Conservation (phyloP, 1,140 invertebrate species). For the Holotrichia oblita region DNA sequence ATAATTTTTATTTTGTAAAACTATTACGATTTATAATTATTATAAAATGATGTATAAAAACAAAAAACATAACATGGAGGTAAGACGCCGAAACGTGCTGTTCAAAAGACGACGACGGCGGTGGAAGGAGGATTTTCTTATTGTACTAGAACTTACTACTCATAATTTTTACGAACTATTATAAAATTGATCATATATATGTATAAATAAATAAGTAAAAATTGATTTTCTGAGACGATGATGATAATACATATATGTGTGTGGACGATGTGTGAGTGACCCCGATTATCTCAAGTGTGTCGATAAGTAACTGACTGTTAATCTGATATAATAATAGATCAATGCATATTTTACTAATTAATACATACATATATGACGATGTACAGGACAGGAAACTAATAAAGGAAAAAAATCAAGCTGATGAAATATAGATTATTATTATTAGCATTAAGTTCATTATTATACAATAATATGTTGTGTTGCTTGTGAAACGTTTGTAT, state of each 20-base stretch:
- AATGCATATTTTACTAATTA: conserved; percentile 3
- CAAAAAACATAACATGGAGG: too few relatives aligned
- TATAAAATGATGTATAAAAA: too few relatives aligned
- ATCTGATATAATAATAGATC: background rate
- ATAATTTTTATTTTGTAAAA: background rate
- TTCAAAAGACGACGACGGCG: background rate
- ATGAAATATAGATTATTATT: background rate
- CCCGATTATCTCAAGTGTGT: background rate
- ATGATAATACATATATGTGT: too few relatives aligned
- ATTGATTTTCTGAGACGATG: too few relatives aligned
- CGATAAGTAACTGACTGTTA: background rate
- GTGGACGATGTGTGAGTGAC: too few relatives aligned
- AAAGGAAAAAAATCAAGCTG: background rate
- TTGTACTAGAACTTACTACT: background rate
- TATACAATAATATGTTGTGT: background rate
- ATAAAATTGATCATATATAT: too few relatives aligned
- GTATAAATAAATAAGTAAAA: too few relatives aligned
- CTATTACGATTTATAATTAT: too few relatives aligned
- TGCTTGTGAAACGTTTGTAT: background rate
- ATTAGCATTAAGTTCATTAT: background rate
- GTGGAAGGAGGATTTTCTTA: too few relatives aligned
- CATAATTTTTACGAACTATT: conserved; percentile 13
- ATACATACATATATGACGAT: background rate
- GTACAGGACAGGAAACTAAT: background rate
- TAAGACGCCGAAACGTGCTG: too few relatives aligned